phyloP scores from a whole-genome alignment of 2,113 vertebrate genomes.

The Erythrocercus mccallii region DNA sequence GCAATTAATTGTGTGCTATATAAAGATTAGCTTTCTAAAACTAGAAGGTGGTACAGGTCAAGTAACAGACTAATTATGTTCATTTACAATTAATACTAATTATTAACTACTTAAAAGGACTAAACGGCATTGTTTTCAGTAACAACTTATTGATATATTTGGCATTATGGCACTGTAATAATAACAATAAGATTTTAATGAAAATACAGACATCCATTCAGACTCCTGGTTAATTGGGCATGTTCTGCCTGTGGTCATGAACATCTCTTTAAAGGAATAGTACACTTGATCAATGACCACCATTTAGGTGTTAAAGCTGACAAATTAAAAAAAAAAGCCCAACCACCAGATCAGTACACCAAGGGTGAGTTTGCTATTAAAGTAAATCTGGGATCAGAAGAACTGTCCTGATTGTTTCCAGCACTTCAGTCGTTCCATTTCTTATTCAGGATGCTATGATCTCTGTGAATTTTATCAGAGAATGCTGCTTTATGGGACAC shows the following conservation, averaged over 20 bases:
- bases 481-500: slow-evolving; percentile 16
- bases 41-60: not conserved
- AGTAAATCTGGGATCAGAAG: slow-evolving; percentile 63
- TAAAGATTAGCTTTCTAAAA: not conserved
- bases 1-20: not conserved
- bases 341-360: not conserved
- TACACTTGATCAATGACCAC: not conserved
- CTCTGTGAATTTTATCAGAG: slow-evolving; percentile 23
- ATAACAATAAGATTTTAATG: not conserved
- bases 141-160: not conserved
- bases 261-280: not conserved
- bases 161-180: not conserved
- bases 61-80: not conserved
- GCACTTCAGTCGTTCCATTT: slow-evolving; percentile 35
- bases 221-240: not conserved
- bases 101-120: not conserved
- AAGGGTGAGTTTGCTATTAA: slow-evolving; percentile 60
- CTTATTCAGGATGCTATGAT: not conserved
- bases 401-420: slow-evolving; percentile 49
- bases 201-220: not conserved
- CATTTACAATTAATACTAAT: not conserved
- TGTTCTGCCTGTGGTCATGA: not conserved
- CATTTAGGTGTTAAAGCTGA: not conserved
- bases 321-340: slow-evolving; percentile 25
- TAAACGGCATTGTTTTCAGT: not conserved